Evolutionary conservation across 2,888 invertebrate genomes (phyloP), one percentile per base, ranked within the genome.

Genomic region (Ommatoiulus sabulosus): DNA sequence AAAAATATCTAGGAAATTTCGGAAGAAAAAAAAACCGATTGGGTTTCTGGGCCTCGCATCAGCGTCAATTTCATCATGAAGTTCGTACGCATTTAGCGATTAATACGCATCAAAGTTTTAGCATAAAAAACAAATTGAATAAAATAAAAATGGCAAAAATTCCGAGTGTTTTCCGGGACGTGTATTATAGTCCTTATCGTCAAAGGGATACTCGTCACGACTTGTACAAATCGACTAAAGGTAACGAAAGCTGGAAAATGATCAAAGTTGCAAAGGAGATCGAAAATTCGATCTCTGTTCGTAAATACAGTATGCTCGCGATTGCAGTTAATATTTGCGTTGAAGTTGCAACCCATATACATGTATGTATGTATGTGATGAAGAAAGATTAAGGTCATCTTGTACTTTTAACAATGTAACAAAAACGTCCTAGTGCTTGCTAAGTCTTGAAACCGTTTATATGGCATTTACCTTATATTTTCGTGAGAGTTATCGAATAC

Each of bases 161-260:
- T 57, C 86, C 89, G 57, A 89, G 89, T 43, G 89, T 89, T 43
- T 89, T 89, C 46, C 87, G 72, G 17, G 87, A 89, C 48, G 8
- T 89, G 24, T 87, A 80, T 57, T 87, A 44, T 20, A 17, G 44
- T 43, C 52, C 89, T 72, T 89, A 89, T 84, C 20, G 44, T 8
- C 57, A 80, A 44, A 15, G 85, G 7, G 72, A 87, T 87, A 44
- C n/a, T 12, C 72, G 87, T 7, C 46, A 87, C 44, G 46, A 52
- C 20, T 43, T 89, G 17, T 87, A 43, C 48, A 87, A 87, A 52
- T 87, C 87, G 12, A 46, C 89, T n/a, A 89, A 89, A 89, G 87
- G 89, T 89, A 89, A 87, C 15, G 84, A 6, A 84, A 17, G n/a
- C n/a, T n/a, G n/a, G n/a, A n/a, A n/a, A n/a, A n/a, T n/a, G n/a